These are phyloP conservation scores for Aquila chrysaetos DNA, from an alignment of 2,797 vertebrate species.

Conservation along the genomic window DNA sequence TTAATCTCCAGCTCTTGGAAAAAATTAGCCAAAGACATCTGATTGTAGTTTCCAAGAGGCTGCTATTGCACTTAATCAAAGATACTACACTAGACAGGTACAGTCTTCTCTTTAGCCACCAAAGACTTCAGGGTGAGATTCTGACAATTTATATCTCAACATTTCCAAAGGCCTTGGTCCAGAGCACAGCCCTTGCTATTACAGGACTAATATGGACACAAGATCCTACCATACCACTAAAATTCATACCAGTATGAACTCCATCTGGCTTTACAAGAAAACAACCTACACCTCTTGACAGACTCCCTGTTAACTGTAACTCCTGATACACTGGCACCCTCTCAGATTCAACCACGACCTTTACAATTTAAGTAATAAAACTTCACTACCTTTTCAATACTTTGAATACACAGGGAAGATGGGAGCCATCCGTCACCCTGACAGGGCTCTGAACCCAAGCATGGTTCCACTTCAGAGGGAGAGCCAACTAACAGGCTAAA, in stretches of 20 bases:
- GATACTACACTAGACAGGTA: neutral
- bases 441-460: neutral
- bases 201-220: neutral
- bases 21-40: neutral
- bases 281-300: neutral
- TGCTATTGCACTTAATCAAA: neutral
- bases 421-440: neutral
- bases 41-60: neutral
- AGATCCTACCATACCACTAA: neutral
- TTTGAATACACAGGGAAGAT: neutral
- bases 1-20: neutral
- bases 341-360: neutral
- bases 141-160: neutral
- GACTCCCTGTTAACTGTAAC: neutral
- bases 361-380: neutral
- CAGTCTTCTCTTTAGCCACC: neutral
- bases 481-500: neutral
- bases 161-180: neutral
- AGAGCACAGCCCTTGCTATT: neutral
- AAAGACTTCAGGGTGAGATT: neutral
- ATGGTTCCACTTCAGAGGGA: neutral
- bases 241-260: neutral
- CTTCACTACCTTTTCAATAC: neutral
- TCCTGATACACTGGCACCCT: neutral
- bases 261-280: neutral